Evolutionary conservation across 2,797 vertebrate species (phyloP).

Genomic region (Champsocephalus gunnari): DNA sequence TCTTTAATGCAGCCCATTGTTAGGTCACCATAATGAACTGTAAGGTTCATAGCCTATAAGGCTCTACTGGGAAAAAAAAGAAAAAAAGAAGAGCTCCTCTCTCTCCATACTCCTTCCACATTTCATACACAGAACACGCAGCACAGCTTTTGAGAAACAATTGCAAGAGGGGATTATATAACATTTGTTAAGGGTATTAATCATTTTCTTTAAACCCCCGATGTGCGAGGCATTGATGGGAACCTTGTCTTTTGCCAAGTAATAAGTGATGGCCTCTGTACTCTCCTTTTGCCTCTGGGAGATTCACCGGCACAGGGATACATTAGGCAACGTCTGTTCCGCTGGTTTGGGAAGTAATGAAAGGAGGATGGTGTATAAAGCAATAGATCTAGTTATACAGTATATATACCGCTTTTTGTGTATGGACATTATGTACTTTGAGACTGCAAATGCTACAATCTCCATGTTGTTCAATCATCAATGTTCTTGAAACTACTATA

Average conservation of each 20-base stretch:
- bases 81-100: conserved; percentile 33
- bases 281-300: conserved; percentile 60
- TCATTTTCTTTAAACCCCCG: conserved; percentile 65
- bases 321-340: conserved; percentile 47
- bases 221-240: conserved; percentile 64
- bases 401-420: conserved; percentile 10
- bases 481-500: neutral
- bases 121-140: conserved; percentile 32
- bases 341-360: conserved; percentile 43
- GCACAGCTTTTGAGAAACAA: conserved; percentile 52
- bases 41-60: conserved; percentile 32
- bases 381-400: neutral
- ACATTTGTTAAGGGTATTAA: conserved; percentile 71
- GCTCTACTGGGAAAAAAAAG: conserved; percentile 11
- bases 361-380: conserved; percentile 18
- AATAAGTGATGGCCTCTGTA: conserved; percentile 68
- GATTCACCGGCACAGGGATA: conserved; percentile 45
- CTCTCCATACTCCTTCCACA: conserved; percentile 16
- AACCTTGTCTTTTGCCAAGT: conserved; percentile 65
- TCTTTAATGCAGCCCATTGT: conserved; percentile 54
- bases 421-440: neutral
- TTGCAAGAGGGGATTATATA: conserved; percentile 61
- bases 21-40: conserved; percentile 62
- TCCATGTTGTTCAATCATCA: neutral
- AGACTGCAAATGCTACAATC: neutral